A percentile compares a stretch with the other conserved stretches of the same genome.
phyloP scores from a whole-genome alignment of 2,113 vertebrate genomes.

The Nyctereutes procyonoides region DNA sequence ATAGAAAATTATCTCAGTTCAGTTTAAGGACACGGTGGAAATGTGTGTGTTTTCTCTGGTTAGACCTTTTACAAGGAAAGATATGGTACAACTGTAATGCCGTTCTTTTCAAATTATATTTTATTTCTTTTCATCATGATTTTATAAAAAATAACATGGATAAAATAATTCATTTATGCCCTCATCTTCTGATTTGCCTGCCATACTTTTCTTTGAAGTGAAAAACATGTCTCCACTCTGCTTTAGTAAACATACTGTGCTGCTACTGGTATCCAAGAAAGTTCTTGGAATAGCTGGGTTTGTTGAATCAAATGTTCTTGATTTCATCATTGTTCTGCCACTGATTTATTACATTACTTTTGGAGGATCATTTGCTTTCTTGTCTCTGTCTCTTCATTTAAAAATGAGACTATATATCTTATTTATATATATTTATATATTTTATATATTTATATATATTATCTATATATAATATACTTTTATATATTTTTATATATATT shows the following conservation, averaged over 20 bases:
- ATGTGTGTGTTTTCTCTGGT: not conserved
- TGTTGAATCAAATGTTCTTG: not conserved
- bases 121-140: not conserved
- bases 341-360: slow-evolving; percentile 4
- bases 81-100: not conserved
- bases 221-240: not conserved
- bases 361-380: not conserved
- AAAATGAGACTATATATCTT: not conserved
- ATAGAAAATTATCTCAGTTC: not conserved
- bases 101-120: not conserved
- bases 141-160: not conserved
- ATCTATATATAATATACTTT: not conserved
- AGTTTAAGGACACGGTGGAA: not conserved
- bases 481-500: not conserved
- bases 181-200: not conserved
- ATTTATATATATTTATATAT: not conserved
- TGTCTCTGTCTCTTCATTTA: not conserved
- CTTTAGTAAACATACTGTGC: not conserved
- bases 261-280: not conserved
- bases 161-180: not conserved
- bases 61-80: not conserved
- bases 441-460: no score
- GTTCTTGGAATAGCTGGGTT: not conserved
- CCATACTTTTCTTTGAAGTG: not conserved
- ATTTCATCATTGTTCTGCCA: not conserved